These are phyloP conservation scores for Clivina fossor DNA, from an alignment of 2,888 invertebrate species.

Conservation along the genomic window DNA sequence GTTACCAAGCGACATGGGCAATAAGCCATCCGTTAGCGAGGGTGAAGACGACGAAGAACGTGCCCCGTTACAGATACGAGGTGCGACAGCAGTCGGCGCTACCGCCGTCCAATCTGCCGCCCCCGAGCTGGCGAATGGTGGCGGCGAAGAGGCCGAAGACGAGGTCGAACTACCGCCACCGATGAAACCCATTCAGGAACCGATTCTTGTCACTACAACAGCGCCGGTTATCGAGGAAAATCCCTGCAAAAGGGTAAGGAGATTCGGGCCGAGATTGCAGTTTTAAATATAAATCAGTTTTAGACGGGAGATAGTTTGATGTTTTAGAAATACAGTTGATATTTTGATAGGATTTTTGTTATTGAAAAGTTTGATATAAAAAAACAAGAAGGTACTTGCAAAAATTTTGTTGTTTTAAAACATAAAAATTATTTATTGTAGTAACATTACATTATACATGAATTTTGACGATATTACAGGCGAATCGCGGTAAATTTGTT, in stretches of 20 bases:
- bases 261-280: too few relatives aligned
- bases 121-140: conserved; percentile 55
- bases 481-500: too few relatives aligned
- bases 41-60: conserved; percentile 54
- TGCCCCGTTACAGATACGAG: conserved; percentile 44
- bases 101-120: conserved; percentile 39
- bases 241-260: conserved; percentile 63
- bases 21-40: conserved; percentile 55
- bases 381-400: too few relatives aligned
- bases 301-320: too few relatives aligned
- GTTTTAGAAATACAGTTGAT: too few relatives aligned
- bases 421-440: too few relatives aligned
- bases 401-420: too few relatives aligned
- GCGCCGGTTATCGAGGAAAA: conserved; percentile 58
- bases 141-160: conserved; percentile 74
- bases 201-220: conserved; percentile 51
- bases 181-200: conserved; percentile 91
- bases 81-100: conserved; percentile 44
- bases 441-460: too few relatives aligned
- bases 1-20: conserved; percentile 59
- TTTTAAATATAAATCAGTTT: too few relatives aligned
- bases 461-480: too few relatives aligned
- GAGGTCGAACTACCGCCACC: conserved; percentile 91
- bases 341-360: too few relatives aligned
- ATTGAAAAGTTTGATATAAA: too few relatives aligned